These are phyloP conservation scores for Temnothorax nylanderi DNA, from an alignment of 1,140 invertebrate species.

Conservation along the genomic window DNA sequence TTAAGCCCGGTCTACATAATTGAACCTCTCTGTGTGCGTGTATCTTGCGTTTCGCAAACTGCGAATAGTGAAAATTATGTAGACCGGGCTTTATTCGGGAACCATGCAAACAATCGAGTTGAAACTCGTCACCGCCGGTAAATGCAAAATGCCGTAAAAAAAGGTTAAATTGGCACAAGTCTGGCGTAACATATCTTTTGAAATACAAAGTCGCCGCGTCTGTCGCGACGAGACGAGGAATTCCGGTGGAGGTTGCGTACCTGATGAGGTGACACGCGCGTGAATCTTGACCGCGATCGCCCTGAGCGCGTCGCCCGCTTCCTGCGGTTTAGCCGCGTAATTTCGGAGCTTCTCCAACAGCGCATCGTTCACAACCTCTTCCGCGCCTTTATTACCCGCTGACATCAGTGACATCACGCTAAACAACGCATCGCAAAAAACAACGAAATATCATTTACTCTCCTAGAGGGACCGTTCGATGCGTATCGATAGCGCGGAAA, in stretches of 20 bases:
- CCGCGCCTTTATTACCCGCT: slow-evolving; percentile 75
- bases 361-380: slow-evolving; percentile 81
- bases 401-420: slow-evolving; percentile 82
- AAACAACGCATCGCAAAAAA: slow-evolving; percentile 61
- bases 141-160: neutral
- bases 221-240: neutral
- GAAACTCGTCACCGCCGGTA: neutral
- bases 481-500: neutral
- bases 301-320: slow-evolving; percentile 85
- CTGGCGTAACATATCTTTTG: neutral
- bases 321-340: slow-evolving; percentile 82
- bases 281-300: slow-evolving; percentile 85
- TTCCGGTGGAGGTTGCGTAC: slow-evolving; percentile 74
- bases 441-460: slow-evolving; percentile 62
- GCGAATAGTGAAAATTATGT: too few species aligned
- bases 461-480: neutral
- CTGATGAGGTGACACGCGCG: slow-evolving; percentile 86
- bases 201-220: neutral
- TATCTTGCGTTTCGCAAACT: too few species aligned
- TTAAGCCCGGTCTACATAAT: too few species aligned
- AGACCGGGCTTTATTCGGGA: neutral
- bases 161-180: slow-evolving; percentile 13
- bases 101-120: neutral
- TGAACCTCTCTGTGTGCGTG: too few species aligned
- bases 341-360: slow-evolving; percentile 80